Percentiles rank a stretch among this genome's conserved stretches.
Evolutionary conservation across 2,888 invertebrate species (phyloP).

Genomic region (Folsomia manolachei): DNA sequence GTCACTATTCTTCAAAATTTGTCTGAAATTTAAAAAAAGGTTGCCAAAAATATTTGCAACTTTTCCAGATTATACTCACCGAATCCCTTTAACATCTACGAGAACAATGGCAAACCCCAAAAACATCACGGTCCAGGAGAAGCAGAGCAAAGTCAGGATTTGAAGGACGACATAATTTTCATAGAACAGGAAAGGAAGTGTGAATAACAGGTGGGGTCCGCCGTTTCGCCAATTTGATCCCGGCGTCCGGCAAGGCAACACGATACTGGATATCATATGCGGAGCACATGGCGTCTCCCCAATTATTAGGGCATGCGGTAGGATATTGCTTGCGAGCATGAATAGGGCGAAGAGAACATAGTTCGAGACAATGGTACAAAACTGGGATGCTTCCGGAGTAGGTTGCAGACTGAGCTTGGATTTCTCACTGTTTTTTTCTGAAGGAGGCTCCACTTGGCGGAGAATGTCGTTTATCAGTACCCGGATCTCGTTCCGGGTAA

Average conservation of each 20-base stretch:
- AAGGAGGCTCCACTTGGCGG: neutral
- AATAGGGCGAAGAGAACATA: neutral
- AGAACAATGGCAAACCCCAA: no score
- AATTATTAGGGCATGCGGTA: neutral
- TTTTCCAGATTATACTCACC: no score
- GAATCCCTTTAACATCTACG: no score
- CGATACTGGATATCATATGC: neutral
- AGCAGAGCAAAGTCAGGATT: neutral
- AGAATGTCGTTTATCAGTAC: neutral
- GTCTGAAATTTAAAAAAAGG: no score
- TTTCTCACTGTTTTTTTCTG: neutral
- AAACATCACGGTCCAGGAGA: no score
- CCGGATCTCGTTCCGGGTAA: neutral
- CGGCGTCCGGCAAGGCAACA: neutral
- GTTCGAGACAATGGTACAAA: neutral
- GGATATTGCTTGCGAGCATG: neutral
- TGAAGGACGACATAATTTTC: neutral
- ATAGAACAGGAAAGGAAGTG: neutral
- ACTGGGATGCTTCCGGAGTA: no score
- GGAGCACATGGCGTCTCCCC: neutral
- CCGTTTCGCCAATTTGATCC: no score
- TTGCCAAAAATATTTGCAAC: no score
- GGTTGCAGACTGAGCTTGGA: neutral
- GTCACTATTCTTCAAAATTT: no score
- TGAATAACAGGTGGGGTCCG: neutral